Percentiles rank a stretch among this genome's conserved stretches.
phyloP scores from a whole-genome alignment of 2,888 invertebrate species.

The Pristionchus exspectatus region DNA sequence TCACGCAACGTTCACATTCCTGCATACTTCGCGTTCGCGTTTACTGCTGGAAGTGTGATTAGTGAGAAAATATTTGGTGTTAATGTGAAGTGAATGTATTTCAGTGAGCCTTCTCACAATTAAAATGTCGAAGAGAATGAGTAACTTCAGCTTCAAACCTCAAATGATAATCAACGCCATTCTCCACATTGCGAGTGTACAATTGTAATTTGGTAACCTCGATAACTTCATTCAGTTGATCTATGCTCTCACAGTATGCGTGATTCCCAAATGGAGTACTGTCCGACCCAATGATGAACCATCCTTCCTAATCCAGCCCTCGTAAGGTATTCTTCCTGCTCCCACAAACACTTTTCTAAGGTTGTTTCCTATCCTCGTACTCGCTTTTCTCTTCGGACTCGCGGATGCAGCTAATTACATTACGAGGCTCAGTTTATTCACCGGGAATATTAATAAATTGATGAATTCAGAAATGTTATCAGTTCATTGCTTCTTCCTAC shows the following conservation, averaged over 20 bases:
- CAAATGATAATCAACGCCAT: background rate
- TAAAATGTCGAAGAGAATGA: background rate
- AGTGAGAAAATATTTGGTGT: too few relatives aligned
- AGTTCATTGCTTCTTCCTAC: background rate
- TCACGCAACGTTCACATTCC: background rate
- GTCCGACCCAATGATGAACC: conserved; percentile 15
- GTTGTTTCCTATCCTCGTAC: background rate
- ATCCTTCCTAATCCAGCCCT: background rate
- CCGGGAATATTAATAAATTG: background rate
- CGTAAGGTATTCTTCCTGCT: background rate
- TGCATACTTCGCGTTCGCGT: conserved; percentile 35
- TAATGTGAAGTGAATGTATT: too few relatives aligned
- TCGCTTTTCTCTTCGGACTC: conserved; percentile 27
- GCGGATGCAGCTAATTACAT: conserved; percentile 8
- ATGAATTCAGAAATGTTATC: background rate
- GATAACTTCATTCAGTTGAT: background rate
- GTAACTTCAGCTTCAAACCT: conserved; percentile 34
- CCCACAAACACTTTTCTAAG: background rate
- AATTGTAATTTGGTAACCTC: background rate
- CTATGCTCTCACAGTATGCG: background rate
- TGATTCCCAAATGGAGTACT: conserved; percentile 24
- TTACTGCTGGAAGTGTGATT: conserved; percentile 27
- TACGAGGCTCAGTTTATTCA: background rate
- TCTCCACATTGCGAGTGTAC: background rate
- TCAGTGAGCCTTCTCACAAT: conserved; percentile 33